Base-by-base conservation (phyloP, 1,140 invertebrate genomes). In the Drosophila pruinosa region DNA sequence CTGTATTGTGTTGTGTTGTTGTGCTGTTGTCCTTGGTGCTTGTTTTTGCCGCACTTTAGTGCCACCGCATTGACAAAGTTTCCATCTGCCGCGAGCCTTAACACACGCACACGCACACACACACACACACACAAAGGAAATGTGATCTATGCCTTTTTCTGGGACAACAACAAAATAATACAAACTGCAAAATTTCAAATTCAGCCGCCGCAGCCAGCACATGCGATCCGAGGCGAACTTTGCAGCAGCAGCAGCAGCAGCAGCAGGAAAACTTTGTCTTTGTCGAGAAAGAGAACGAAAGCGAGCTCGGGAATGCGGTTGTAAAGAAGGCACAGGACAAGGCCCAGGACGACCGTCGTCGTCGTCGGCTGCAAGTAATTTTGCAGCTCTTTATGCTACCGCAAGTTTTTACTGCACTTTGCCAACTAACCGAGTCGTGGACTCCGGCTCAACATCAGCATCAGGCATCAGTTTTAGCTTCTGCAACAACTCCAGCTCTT, bases 341-440 rank as follows among this genome's bases (percentile, higher is more conserved):
- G 72, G 63, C 64, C 39, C 74, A 78, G 74, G 59, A 64, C 61
- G 54, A 36, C 63, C 58, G 31, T 31, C 28, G 43, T 26, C 43
- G 21, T 47, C n/a, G n/a, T 70, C 43, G 65, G 71, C 58, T 70
- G 65, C 65, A 74, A 74, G 71, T 74, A 74, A 74, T 85, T 77
- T 73, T 79, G 67, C 75, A 82, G 82, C 82, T 88, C 82, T 82
- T 81, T 88, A 88, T 82, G 82, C 75, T 63, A 88, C 82, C 82
- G 78, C 82, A 86, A 86, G 78, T 86, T 86, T 86, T 88, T 88
- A 86, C 82, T 86, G 82, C 82, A 88, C 82, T 88, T 86, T 81
- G 65, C 38, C 63, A 86, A 88, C 82, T 88, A 57, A 47, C 43
- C 64, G 17, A 72, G 53, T 45, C 28, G 45, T 67, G 62, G 63